Percentiles rank a stretch among this genome's conserved stretches.
phyloP scores from a whole-genome alignment of 2,797 vertebrate species.

The Ataeniobius toweri region DNA sequence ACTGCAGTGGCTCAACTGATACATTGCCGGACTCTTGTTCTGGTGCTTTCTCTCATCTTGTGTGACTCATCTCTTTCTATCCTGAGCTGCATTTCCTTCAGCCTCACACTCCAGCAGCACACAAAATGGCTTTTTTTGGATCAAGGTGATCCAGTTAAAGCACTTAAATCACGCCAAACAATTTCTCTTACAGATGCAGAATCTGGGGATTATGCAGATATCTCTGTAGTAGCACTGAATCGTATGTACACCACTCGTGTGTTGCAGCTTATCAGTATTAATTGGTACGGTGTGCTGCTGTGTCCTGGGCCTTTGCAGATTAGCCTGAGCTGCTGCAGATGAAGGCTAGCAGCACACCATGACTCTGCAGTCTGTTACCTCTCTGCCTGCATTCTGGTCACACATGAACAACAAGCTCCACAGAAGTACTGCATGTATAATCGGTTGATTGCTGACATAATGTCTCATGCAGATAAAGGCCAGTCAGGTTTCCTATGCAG shows the following conservation, averaged over 20 bases:
- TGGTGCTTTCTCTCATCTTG: constrained; percentile 34
- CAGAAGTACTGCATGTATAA: constrained; percentile 12
- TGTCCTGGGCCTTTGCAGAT: constrained; percentile 39
- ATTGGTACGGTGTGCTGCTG: constrained; percentile 30
- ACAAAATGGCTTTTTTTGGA: constrained; percentile 31
- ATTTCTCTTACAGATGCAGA: constrained; percentile 6
- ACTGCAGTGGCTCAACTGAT: constrained; percentile 33
- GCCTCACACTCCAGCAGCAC: constrained; percentile 30
- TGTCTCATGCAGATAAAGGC: constrained; percentile 23
- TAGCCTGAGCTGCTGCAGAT: constrained; percentile 36
- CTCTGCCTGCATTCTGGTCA: constrained; percentile 46
- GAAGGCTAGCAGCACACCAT: constrained; percentile 46
- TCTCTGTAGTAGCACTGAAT: constrained; percentile 42
- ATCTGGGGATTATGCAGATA: constrained; percentile 33
- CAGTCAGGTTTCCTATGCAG: background rate
- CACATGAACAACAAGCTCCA: constrained; percentile 31
- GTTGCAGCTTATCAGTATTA: constrained; percentile 44
- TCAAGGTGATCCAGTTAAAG: constrained; percentile 44
- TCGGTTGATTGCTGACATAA: constrained; percentile 20
- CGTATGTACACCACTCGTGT: constrained; percentile 27
- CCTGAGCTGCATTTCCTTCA: constrained; percentile 62
- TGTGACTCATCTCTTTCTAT: constrained; percentile 74
- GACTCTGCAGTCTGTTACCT: constrained; percentile 62
- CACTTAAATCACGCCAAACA: constrained; percentile 33
- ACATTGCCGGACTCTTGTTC: constrained; percentile 33